These are phyloP conservation scores for Hofmannophila pseudospretella DNA, from an alignment of 2,888 invertebrate species.

Conservation along the genomic window DNA sequence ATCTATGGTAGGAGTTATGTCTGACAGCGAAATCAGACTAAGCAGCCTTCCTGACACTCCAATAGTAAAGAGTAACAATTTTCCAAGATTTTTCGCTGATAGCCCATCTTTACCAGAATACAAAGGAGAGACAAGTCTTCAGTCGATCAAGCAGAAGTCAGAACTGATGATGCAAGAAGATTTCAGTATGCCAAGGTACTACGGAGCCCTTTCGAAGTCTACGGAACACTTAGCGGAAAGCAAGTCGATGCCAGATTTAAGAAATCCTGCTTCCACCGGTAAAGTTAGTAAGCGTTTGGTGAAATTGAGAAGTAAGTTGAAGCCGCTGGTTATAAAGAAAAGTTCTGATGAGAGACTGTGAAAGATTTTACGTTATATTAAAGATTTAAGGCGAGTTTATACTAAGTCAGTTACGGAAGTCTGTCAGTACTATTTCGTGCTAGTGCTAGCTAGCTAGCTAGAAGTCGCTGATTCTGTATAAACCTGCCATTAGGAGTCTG, in stretches of 20 bases:
- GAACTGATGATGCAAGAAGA: constrained; percentile 72
- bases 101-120: constrained; percentile 58
- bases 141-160: constrained; percentile 73
- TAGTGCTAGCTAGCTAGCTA: no score
- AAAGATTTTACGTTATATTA: no score
- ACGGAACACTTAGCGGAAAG: constrained; percentile 51
- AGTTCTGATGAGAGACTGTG: constrained; percentile 63
- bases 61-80: constrained; percentile 63
- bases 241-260: constrained; percentile 71
- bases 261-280: constrained; percentile 42
- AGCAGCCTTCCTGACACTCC: constrained; percentile 69
- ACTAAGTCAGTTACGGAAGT: no score
- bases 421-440: no score
- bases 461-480: no score
- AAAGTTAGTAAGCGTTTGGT: constrained; percentile 66
- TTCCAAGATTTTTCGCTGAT: constrained; percentile 68
- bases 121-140: constrained; percentile 60
- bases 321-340: constrained; percentile 67
- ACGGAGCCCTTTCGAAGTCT: constrained; percentile 58
- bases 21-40: constrained; percentile 46
- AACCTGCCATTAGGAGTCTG: no score
- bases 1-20: constrained; percentile 59
- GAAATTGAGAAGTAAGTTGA: constrained; percentile 60
- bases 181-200: constrained; percentile 81
- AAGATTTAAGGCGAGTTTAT: no score